Evolutionary conservation across 2,113 vertebrate genomes (phyloP), one percentile per base, ranked within the genome.

Genomic region (Coregonus clupeaformis): DNA sequence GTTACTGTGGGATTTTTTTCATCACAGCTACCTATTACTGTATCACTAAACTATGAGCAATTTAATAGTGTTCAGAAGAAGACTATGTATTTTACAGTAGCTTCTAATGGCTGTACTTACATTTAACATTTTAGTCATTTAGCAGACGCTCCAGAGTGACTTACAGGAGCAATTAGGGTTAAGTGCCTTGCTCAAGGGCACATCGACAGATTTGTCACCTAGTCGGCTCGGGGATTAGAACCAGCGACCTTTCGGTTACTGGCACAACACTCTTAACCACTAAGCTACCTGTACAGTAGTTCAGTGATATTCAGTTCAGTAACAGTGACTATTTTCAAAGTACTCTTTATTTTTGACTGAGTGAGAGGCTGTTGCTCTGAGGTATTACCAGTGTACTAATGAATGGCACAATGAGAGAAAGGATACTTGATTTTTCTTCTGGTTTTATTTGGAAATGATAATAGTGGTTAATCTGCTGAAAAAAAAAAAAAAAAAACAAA

Each of bases 361-460:
- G 36, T 42, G 36, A 42, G 36, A 11, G 22, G 16, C 67, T 76
- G 65, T 77, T 84, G 60, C 72, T 27, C 73, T 32, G 29, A 30
- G 64, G 12, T 7, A 79, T 79, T 69, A 81, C 77, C 82, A 75
- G 80, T 83, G 82, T 42, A 42, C 36, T 42, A 42, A 42, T 86
- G 22, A 63, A 3, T 27, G 57, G 69, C 6, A 77, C 78, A 49
- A 62, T 75, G 68, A 65, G 76, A 77, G 47, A 57, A 52, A 69
- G 7, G 25, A 30, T 12, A 77, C 65, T 73, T 78, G 6, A 80
- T 86, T 87, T 74, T 77, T 71, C 77, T 71, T 42, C 82, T 83
- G 85, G 76, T 86, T 86, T 88, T 27, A 83, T 88, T 85, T 88
- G 85, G 77, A 83, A 77, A 59, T 52, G 49, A 52, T 82, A 49